phyloP scores from a whole-genome alignment of 1,140 invertebrate genomes.

The Lordiphosa mommai region DNA sequence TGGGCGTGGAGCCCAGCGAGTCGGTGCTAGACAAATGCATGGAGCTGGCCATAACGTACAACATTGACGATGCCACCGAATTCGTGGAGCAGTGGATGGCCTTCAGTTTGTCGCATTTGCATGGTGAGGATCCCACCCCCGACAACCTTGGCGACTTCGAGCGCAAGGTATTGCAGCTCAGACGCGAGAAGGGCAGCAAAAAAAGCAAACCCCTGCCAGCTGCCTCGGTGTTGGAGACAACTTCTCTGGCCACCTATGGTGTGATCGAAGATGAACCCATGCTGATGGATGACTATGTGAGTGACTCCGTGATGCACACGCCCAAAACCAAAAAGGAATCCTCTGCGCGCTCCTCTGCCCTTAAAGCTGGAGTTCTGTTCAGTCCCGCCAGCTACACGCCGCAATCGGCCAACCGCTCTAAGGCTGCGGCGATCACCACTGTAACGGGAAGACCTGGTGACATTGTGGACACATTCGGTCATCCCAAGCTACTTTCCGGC shows the following conservation, averaged over 20 bases:
- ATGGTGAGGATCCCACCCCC: slow-evolving; percentile 82
- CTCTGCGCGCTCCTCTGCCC: neutral
- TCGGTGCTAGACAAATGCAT: slow-evolving; percentile 70
- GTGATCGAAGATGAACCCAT: slow-evolving; percentile 49
- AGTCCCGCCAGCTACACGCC: slow-evolving; percentile 57
- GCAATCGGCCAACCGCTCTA: slow-evolving; percentile 34
- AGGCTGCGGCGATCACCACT: neutral
- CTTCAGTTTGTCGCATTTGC: slow-evolving; percentile 83
- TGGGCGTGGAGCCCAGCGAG: slow-evolving; percentile 61
- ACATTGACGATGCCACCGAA: slow-evolving; percentile 83
- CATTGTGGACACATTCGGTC: slow-evolving; percentile 53
- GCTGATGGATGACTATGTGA: slow-evolving; percentile 31
- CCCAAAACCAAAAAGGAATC: slow-evolving; percentile 39
- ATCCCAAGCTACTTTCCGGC: slow-evolving; percentile 45
- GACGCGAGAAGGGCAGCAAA: slow-evolving; percentile 61
- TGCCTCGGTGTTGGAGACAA: slow-evolving; percentile 11
- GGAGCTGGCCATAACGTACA: slow-evolving; percentile 82
- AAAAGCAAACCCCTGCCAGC: slow-evolving; percentile 14
- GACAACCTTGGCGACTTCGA: slow-evolving; percentile 82
- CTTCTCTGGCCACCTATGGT: slow-evolving; percentile 42
- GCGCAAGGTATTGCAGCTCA: slow-evolving; percentile 83
- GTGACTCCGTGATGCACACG: slow-evolving; percentile 34
- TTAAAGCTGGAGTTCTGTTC: slow-evolving; percentile 43
- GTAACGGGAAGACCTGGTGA: slow-evolving; percentile 39
- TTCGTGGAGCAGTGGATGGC: slow-evolving; percentile 86